Percentiles rank a stretch among this genome's conserved stretches.
These are phyloP conservation scores for Cheilinus undulatus DNA, from an alignment of 2,113 vertebrate species.

Conservation along the genomic window DNA sequence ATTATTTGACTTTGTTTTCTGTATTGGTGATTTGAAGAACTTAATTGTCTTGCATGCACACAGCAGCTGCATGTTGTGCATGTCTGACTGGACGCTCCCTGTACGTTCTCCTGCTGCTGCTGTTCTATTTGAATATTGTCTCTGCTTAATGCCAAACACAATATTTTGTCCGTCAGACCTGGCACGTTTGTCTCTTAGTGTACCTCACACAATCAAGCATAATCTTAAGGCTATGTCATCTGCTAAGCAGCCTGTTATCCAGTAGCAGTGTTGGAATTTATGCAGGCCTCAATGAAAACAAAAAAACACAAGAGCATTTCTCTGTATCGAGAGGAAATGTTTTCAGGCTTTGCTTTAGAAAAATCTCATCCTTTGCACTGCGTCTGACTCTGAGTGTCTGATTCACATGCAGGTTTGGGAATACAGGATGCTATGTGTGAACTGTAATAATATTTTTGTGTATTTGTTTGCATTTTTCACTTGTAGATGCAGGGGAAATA, in stretches of 20 bases:
- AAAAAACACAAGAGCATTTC: slow-evolving; percentile 22
- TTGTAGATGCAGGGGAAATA: slow-evolving; percentile 74
- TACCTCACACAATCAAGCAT: slow-evolving; percentile 38
- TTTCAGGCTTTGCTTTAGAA: slow-evolving; percentile 41
- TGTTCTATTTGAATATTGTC: slow-evolving; percentile 68
- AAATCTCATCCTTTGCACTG: slow-evolving; percentile 45
- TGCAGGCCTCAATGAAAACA: slow-evolving; percentile 19
- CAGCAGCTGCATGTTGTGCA: slow-evolving; percentile 83
- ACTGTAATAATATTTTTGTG: slow-evolving; percentile 54
- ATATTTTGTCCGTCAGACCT: slow-evolving; percentile 50
- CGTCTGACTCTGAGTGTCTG: slow-evolving; percentile 46
- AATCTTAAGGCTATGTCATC: slow-evolving; percentile 30
- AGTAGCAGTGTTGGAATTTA: slow-evolving; percentile 37
- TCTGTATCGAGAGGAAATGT: slow-evolving; percentile 36
- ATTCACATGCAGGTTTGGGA: slow-evolving; percentile 35
- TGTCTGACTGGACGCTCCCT: slow-evolving; percentile 70
- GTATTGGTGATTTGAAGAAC: slow-evolving; percentile 69
- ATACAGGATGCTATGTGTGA: slow-evolving; percentile 61
- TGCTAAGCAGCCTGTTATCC: slow-evolving; percentile 39
- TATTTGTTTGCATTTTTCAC: slow-evolving; percentile 75
- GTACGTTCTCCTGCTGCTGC: slow-evolving; percentile 60
- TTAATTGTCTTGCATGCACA: slow-evolving; percentile 78
- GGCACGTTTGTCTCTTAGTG: slow-evolving; percentile 41
- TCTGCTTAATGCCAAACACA: slow-evolving; percentile 48
- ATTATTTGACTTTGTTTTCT: slow-evolving; percentile 58